A percentile compares a stretch with the other conserved stretches of the same genome.
Conservation (phyloP, 2,113 vertebrate genomes). For the Lipophrys pholis region DNA sequence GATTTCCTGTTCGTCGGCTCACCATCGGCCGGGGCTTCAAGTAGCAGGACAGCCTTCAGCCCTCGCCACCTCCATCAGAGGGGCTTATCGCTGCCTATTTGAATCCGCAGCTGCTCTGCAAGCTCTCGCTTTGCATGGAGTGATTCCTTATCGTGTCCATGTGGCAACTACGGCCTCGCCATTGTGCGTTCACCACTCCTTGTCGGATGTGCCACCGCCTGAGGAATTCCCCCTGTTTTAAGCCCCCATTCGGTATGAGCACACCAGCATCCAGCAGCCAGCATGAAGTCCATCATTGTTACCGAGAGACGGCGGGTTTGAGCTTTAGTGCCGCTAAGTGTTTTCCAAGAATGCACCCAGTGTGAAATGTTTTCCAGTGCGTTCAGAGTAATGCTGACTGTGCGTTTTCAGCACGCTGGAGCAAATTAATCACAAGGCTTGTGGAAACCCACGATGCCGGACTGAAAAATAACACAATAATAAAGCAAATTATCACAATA, state of each 20-base stretch:
- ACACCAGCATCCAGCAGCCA: constrained; percentile 14
- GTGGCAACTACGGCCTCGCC: constrained; percentile 40
- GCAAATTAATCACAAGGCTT: constrained; percentile 37
- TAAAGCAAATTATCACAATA: neutral
- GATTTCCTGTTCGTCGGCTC: constrained; percentile 36
- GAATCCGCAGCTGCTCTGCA: constrained; percentile 62
- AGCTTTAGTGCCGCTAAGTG: constrained; percentile 45
- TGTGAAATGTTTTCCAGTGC: constrained; percentile 19
- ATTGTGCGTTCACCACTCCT: constrained; percentile 9
- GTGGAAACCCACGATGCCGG: constrained; percentile 29
- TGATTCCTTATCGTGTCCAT: constrained; percentile 54
- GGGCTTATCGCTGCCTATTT: constrained; percentile 67
- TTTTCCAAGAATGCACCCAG: constrained; percentile 66
- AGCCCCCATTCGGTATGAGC: constrained; percentile 25
- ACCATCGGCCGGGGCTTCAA: too few relatives aligned
- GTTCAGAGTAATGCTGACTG: constrained; percentile 41
- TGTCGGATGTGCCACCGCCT: constrained; percentile 39
- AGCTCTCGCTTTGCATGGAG: constrained; percentile 73
- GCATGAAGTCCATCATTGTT: constrained; percentile 32
- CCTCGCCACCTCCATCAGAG: constrained; percentile 55
- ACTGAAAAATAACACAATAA: neutral
- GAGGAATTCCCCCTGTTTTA: constrained; percentile 49
- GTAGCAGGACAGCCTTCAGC: constrained; percentile 51
- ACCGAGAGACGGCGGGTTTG: constrained; percentile 25
- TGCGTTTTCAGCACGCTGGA: constrained; percentile 33